Evolutionary conservation across 2,797 vertebrate genomes (phyloP).

Genomic region (Arrhamphus sclerolepis): DNA sequence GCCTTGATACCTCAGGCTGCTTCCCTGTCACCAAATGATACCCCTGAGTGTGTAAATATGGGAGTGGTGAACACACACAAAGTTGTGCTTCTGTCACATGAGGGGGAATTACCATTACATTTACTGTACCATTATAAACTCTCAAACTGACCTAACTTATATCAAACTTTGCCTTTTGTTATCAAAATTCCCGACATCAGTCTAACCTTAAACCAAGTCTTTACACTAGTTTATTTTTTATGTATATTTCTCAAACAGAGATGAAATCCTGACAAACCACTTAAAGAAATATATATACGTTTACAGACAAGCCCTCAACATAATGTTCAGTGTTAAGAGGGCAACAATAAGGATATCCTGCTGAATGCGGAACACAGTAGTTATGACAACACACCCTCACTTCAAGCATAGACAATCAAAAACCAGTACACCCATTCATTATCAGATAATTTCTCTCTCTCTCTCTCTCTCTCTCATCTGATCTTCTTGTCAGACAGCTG

Average conservation of each 20-base stretch:
- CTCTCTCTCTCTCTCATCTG: background rate
- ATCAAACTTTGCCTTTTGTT: background rate
- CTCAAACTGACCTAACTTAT: background rate
- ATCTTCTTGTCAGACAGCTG: conserved; percentile 30
- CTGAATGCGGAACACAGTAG: conserved; percentile 39
- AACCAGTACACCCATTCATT: conserved; percentile 29
- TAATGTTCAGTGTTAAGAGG: background rate
- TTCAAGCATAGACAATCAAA: conserved; percentile 2
- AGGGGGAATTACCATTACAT: background rate
- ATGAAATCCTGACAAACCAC: no score
- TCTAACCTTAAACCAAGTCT: no score
- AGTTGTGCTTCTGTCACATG: background rate
- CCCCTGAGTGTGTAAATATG: no score
- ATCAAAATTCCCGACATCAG: no score
- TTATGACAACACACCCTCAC: conserved; percentile 8
- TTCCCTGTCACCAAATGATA: no score
- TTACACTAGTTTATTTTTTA: no score
- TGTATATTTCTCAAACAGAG: no score
- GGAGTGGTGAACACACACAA: background rate
- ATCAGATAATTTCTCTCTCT: conserved; percentile 3
- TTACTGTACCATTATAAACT: background rate
- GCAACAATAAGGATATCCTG: conserved; percentile 65
- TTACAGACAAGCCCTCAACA: conserved; percentile 17
- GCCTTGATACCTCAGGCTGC: no score
- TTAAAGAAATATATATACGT: background rate